phyloP scores from a whole-genome alignment of 2,888 invertebrate genomes.

The Phortica okadai region DNA sequence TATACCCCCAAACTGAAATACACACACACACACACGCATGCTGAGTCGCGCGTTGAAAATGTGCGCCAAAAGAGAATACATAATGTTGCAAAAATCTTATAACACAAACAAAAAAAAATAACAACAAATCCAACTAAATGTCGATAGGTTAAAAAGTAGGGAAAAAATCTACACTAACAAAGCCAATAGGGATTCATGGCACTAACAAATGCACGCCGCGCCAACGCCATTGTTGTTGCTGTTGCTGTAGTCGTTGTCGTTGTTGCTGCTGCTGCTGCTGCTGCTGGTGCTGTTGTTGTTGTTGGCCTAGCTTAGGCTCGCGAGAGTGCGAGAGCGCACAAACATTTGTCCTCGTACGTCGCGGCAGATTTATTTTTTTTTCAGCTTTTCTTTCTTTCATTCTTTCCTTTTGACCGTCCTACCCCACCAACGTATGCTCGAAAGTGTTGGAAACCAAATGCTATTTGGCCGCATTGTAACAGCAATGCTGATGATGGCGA shows the following conservation, averaged over 20 bases:
- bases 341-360: slow-evolving; percentile 46
- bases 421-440: slow-evolving; percentile 50
- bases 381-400: slow-evolving; percentile 41
- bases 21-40: slow-evolving; percentile 29
- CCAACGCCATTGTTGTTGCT: background rate
- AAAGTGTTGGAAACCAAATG: slow-evolving; percentile 50
- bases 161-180: slow-evolving; percentile 37
- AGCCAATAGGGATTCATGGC: slow-evolving; percentile 48
- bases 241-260: background rate
- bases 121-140: slow-evolving; percentile 40
- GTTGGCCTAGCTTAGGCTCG: background rate
- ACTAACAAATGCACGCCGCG: background rate
- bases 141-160: slow-evolving; percentile 37
- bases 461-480: slow-evolving; percentile 11
- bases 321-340: slow-evolving; percentile 39
- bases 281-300: background rate
- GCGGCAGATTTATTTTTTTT: slow-evolving; percentile 53
- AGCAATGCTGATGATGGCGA: slow-evolving; percentile 53
- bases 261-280: too few species aligned
- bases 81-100: slow-evolving; percentile 57
- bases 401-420: slow-evolving; percentile 36
- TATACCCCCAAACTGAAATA: slow-evolving; percentile 20
- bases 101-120: slow-evolving; percentile 40
- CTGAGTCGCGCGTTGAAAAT: background rate
- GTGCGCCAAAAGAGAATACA: slow-evolving; percentile 57